Conservation (phyloP, 2,797 vertebrate genomes). For the Danio jaintianensis region DNA sequence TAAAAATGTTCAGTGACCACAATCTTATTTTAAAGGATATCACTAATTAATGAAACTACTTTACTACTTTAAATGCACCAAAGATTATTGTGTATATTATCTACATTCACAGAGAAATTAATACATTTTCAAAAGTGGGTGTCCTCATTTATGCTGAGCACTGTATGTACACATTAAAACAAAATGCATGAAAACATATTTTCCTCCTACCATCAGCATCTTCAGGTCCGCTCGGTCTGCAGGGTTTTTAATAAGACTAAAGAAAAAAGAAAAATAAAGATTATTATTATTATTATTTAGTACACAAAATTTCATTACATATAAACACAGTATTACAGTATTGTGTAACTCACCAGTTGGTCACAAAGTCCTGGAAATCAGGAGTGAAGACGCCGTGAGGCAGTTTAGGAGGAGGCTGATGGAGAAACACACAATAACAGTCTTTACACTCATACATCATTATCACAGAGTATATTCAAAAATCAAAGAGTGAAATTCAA, state of each 20-base stretch:
- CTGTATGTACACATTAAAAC: no score
- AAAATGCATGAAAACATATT: constrained; percentile 34
- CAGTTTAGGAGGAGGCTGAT: constrained; percentile 92
- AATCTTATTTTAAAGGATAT: no score
- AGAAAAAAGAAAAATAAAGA: constrained; percentile 49
- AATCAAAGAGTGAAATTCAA: no score
- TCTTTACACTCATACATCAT: not conserved
- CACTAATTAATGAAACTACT: no score
- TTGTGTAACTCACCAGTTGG: constrained; percentile 86
- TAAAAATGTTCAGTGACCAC: no score
- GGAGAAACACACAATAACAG: not conserved
- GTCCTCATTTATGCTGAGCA: no score
- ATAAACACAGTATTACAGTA: not conserved
- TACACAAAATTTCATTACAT: not conserved
- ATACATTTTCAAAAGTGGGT: no score
- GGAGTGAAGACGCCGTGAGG: constrained; percentile 89
- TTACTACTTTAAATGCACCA: no score
- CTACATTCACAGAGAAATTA: no score
- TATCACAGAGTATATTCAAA: not conserved
- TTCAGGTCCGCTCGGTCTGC: constrained; percentile 90
- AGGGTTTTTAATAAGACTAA: constrained; percentile 91
- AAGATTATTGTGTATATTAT: no score
- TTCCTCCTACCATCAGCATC: constrained; percentile 85
- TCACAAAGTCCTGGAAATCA: constrained; percentile 98
- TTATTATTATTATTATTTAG: not conserved